These are phyloP conservation scores for Entomobrya proxima DNA, from an alignment of 2,888 invertebrate species.

Conservation along the genomic window DNA sequence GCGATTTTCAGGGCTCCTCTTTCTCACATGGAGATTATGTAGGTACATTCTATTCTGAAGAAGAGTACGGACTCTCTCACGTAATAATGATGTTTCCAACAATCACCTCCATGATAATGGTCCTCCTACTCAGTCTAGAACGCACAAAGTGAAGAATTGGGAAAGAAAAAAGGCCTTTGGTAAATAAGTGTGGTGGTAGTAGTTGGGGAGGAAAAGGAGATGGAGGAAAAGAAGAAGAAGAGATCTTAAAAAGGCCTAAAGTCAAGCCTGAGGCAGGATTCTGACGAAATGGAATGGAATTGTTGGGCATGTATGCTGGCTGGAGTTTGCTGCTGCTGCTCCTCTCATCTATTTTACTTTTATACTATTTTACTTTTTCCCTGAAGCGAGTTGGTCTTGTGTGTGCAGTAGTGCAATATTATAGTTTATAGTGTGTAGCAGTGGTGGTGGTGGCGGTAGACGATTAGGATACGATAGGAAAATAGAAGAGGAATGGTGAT, in stretches of 20 bases:
- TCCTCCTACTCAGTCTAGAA: not conserved
- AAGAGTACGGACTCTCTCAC: not conserved
- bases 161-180: constrained; percentile 35
- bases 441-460: constrained; percentile 7
- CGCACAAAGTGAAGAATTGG: not conserved
- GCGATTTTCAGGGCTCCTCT: constrained; percentile 49
- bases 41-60: not conserved
- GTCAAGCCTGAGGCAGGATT: constrained; percentile 60
- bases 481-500: not conserved
- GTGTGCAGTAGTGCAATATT: not conserved
- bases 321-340: not conserved
- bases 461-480: constrained; percentile 54
- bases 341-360: constrained; percentile 31
- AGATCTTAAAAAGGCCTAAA: constrained; percentile 71
- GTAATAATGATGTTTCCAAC: constrained; percentile 1
- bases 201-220: constrained; percentile 36
- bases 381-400: not conserved
- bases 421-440: not conserved
- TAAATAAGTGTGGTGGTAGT: constrained; percentile 17
- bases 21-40: constrained; percentile 65
- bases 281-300: constrained; percentile 72
- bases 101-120: not conserved
- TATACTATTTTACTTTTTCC: constrained; percentile 24
- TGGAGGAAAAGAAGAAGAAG: constrained; percentile 53
- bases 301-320: constrained; percentile 37